These are phyloP conservation scores for Hesperia comma DNA, from an alignment of 2,888 invertebrate genomes.

Conservation along the genomic window DNA sequence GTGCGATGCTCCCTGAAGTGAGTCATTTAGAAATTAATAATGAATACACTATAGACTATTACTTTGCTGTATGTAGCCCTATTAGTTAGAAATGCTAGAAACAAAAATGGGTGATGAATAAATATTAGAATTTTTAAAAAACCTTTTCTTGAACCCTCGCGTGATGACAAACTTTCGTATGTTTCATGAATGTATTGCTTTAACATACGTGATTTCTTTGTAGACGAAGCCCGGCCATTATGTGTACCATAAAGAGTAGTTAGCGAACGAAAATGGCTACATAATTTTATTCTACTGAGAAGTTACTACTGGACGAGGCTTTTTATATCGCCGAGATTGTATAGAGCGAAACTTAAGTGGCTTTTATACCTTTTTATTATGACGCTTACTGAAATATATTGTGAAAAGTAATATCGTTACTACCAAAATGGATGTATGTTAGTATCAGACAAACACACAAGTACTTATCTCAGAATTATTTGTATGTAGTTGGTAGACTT, in stretches of 20 bases:
- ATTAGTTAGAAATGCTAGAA: too few species aligned
- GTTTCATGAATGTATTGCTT: neutral
- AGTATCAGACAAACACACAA: neutral
- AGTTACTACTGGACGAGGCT: conserved; percentile 21
- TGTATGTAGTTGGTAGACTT: too few species aligned
- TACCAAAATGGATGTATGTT: neutral
- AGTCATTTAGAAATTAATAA: too few species aligned
- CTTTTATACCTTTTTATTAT: conserved; percentile 28
- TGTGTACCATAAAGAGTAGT: conserved; percentile 20
- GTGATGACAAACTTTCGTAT: neutral
- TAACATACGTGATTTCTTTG: neutral
- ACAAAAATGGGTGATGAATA: too few species aligned
- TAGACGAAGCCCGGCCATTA: conserved; percentile 1
- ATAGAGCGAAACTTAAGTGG: conserved; percentile 29
- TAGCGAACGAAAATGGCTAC: conserved; percentile 27
- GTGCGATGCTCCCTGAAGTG: too few species aligned
- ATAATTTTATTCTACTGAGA: conserved; percentile 30
- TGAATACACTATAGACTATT: too few species aligned
- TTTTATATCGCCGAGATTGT: conserved; percentile 26
- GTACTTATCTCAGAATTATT: neutral
- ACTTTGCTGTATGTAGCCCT: too few species aligned
- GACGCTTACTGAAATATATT: conserved; percentile 28
- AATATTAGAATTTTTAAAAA: neutral
- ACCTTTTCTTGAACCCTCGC: neutral
- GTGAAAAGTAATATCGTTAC: conserved; percentile 24